These are phyloP conservation scores for Thereva unica DNA, from an alignment of 2,888 invertebrate species.

Conservation along the genomic window DNA sequence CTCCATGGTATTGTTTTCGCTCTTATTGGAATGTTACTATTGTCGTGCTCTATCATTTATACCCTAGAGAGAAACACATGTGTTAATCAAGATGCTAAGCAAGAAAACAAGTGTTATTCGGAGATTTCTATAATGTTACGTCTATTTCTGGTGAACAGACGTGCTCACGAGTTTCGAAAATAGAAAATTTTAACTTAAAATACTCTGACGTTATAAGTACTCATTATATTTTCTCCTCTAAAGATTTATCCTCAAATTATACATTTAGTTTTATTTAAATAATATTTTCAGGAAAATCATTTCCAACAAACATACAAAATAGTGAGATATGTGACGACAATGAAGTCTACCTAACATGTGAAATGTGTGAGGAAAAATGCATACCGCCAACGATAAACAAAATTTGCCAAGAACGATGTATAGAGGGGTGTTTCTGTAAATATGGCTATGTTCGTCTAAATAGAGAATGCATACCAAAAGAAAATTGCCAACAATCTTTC, in stretches of 20 bases:
- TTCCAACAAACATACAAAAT: constrained; percentile 3
- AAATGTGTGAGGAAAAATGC: constrained; percentile 27
- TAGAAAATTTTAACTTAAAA: too few species aligned
- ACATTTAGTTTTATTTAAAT: background rate
- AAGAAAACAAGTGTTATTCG: too few species aligned
- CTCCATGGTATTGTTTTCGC: too few species aligned
- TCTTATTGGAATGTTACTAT: too few species aligned
- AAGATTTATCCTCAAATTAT: background rate
- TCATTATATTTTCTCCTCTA: too few species aligned
- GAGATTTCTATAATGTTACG: too few species aligned
- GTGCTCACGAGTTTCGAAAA: too few species aligned
- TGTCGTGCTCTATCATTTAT: too few species aligned
- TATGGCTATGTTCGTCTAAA: constrained; percentile 10
- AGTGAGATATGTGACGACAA: constrained; percentile 30
- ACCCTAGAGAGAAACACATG: too few species aligned
- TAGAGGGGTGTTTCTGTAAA: constrained; percentile 32
- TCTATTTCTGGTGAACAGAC: too few species aligned
- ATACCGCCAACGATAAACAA: background rate
- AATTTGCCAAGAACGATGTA: constrained; percentile 14
- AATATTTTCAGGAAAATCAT: background rate
- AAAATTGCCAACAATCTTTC: constrained; percentile 5
- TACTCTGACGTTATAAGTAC: too few species aligned
- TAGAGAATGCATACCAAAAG: constrained; percentile 2
- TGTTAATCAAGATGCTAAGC: too few species aligned
- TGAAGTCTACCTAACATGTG: constrained; percentile 24